Base-by-base conservation (phyloP, 2,113 vertebrate genomes). In the Zapornia atra region DNA sequence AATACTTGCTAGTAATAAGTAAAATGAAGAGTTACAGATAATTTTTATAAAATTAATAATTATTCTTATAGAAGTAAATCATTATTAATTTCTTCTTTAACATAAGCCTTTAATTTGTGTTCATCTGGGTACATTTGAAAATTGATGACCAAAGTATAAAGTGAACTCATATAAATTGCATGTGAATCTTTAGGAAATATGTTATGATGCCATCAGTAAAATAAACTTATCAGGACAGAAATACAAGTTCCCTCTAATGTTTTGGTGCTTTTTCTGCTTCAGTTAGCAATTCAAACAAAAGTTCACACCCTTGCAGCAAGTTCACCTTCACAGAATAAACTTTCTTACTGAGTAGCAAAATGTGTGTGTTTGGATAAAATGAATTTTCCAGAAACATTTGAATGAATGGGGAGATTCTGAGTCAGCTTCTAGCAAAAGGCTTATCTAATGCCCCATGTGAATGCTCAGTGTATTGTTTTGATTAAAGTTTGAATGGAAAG, bases 381-480 rank as follows among this genome's bases (percentile, higher is more conserved):
- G 56, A 71, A n/a, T 72, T 88, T 96, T 92, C 85, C 68, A 92
- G 96, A 94, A 93, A 44, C 40, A 13, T 78, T 63, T 64, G 60
- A 81, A 60, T 96, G 76, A 90, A 88, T 83, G 72, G 69, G 28
- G 83, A 83, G 42, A 53, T 92, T 95, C 70, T 75, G 80, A 93
- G 61, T 92, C 88, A 92, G 92, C 86, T 96, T 93, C 88, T 64
- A 88, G 88, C 46, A 95, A 90, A 95, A 86, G 31, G 93, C 60
- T 94, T 92, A 36, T 78, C 82, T 75, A 56, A 72, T 80, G 71
- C 54, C 76, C 78, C 64, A 56, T 63, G 70, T 94, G 89, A 95
- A 80, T 94, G 81, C 36, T 82, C 76, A 75, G 46, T 65, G 70
- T 56, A 86, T 80, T 96, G 84, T 96, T 97, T 85, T 91, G 61